These are phyloP conservation scores for Pyrrhia umbra DNA, from an alignment of 2,888 invertebrate genomes.

Conservation along the genomic window DNA sequence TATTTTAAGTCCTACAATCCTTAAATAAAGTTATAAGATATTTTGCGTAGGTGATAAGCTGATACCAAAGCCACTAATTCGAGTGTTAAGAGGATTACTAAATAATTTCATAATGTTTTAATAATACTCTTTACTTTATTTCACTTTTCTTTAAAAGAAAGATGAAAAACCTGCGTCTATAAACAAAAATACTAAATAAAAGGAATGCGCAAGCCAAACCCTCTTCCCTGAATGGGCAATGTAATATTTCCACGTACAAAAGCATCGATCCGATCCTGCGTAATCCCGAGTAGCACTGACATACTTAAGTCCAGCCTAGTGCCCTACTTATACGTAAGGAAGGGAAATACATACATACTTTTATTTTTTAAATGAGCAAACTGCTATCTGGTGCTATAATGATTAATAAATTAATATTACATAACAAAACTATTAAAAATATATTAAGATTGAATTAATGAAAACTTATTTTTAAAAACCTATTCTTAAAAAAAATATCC, in stretches of 20 bases:
- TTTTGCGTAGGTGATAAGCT: too few species aligned
- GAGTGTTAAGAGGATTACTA: too few species aligned
- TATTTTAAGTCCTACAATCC: too few species aligned
- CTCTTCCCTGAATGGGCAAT: slow-evolving; percentile 14
- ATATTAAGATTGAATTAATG: background rate
- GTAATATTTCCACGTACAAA: slow-evolving; percentile 34
- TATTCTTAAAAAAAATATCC: background rate
- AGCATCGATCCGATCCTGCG: slow-evolving; percentile 49
- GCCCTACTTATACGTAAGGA: slow-evolving; percentile 45
- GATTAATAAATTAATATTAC: background rate
- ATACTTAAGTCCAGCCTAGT: slow-evolving; percentile 35
- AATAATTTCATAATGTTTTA: background rate
- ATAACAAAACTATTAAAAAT: background rate
- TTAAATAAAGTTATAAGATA: too few species aligned
- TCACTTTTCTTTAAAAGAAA: background rate
- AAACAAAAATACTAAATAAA: slow-evolving; percentile 6
- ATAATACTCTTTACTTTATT: background rate
- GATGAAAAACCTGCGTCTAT: background rate
- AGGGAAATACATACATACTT: too few species aligned
- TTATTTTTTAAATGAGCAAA: slow-evolving; percentile 2
- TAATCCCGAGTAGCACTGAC: slow-evolving; percentile 50
- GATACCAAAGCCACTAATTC: too few species aligned
- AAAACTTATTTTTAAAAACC: background rate
- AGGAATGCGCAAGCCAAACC: background rate
- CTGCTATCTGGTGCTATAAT: background rate